Evolutionary conservation across 2,797 vertebrate species (phyloP).

Genomic region (Fundulus diaphanus): DNA sequence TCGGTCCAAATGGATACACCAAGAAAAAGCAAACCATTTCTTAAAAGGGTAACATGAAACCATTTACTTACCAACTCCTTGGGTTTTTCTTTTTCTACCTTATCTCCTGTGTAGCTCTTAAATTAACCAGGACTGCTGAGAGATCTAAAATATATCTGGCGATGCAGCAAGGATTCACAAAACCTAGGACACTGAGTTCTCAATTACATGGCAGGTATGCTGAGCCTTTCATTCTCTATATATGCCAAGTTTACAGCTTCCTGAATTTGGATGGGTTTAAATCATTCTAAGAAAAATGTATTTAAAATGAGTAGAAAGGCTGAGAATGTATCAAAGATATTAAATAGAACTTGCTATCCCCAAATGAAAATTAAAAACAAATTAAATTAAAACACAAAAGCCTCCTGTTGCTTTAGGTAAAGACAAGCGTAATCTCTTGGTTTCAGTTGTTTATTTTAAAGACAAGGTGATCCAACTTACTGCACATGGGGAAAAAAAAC

Average conservation of each 20-base stretch:
- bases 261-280: not conserved
- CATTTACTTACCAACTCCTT: not conserved
- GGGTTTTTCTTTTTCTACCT: not conserved
- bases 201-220: not conserved
- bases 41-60: not conserved
- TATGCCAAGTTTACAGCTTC: not conserved
- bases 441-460: no score
- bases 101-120: not conserved
- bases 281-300: not conserved
- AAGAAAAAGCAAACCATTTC: not conserved
- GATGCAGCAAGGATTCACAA: not conserved
- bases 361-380: not conserved
- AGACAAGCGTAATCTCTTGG: no score
- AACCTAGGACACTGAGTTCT: not conserved
- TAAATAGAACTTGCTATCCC: not conserved
- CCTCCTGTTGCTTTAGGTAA: no score
- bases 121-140: not conserved
- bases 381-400: no score
- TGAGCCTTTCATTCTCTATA: not conserved
- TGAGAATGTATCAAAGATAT: no score
- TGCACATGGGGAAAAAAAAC: no score
- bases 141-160: not conserved
- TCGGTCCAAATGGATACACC: not conserved
- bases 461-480: no score
- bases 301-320: no score